phyloP scores from a whole-genome alignment of 2,888 invertebrate genomes.

The Ctena decussata region DNA sequence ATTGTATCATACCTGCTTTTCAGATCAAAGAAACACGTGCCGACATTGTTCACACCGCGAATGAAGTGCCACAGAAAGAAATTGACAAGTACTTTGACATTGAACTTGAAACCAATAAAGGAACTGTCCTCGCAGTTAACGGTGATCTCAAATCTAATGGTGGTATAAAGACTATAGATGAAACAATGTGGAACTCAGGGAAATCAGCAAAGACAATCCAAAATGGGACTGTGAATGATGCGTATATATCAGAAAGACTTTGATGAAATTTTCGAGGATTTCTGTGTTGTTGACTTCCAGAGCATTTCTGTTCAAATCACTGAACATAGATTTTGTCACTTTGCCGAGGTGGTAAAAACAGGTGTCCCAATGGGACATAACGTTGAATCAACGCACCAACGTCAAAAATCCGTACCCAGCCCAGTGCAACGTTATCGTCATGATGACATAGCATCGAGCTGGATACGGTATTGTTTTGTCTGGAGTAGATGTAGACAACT shows the following conservation, averaged over 20 bases:
- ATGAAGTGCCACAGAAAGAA: constrained; percentile 19
- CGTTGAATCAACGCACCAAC: no score
- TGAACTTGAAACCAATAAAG: constrained; percentile 27
- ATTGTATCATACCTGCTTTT: background rate
- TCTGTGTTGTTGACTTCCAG: no score
- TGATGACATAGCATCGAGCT: no score
- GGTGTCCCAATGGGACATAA: no score
- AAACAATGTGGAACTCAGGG: background rate
- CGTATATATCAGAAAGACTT: background rate
- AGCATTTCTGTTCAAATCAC: no score
- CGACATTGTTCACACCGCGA: constrained; percentile 42
- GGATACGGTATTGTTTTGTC: no score
- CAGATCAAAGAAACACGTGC: constrained; percentile 19
- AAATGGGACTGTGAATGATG: background rate
- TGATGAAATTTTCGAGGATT: no score
- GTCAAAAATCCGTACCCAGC: no score
- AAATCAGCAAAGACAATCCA: background rate
- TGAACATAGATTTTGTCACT: no score
- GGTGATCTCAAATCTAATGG: background rate
- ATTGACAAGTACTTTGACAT: constrained; percentile 52
- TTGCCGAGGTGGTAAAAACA: no score
- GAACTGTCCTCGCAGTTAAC: background rate
- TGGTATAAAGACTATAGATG: background rate
- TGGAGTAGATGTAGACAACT: no score
- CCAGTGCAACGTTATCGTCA: no score